Base-by-base conservation (phyloP, 2,888 invertebrate genomes). In the Tillus elongatus region DNA sequence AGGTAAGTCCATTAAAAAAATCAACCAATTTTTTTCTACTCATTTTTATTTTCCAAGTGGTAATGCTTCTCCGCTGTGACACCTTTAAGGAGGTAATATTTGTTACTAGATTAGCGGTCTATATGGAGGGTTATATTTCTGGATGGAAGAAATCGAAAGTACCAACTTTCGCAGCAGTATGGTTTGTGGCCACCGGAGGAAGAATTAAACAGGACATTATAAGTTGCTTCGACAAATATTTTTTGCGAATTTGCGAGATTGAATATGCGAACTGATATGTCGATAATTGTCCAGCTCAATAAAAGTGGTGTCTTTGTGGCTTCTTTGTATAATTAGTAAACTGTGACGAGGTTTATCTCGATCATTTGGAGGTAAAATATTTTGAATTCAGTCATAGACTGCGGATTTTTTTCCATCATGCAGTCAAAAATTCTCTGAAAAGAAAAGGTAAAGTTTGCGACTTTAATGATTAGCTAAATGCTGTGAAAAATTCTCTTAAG, bases 71-170 rank as follows among this genome's bases (percentile, higher is more conserved):
- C 3, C 36, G 36, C 12, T 30, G 31, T 24, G 31, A 36, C 12
- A 36, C 31, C 28, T 44, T 43, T 13, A 43, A 43, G 13, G 30
- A 26, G 12, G 42, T 45, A 8, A 38, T 44, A 9, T 40, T 43
- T 30, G 31, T 30, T 10, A 37, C 19, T 3, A 6, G 43, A 15
- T 30, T 43, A 8, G 24, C 29, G 12, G 37, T 33, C 2, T 43
- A 32, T 32, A 43, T 43, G 19, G 38, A 43, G 24, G 39, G 43
- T 33, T 43, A 34, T 14, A 36, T 39, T 11, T 40, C 40, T 13
- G 36, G 41, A 3, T 40, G 42, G 8, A 42, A 42, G 15, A 40
- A 41, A 13, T 11, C 28, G 19, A 15, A n/a, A 33, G n/a, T n/a
- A 9, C 30, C 33, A 13, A 27, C 36, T 3, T 32, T 39, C 13